A percentile compares a stretch with the other conserved stretches of the same genome.
Evolutionary conservation across 2,113 vertebrate species (phyloP).

Genomic region (Miniopterus natalensis): DNA sequence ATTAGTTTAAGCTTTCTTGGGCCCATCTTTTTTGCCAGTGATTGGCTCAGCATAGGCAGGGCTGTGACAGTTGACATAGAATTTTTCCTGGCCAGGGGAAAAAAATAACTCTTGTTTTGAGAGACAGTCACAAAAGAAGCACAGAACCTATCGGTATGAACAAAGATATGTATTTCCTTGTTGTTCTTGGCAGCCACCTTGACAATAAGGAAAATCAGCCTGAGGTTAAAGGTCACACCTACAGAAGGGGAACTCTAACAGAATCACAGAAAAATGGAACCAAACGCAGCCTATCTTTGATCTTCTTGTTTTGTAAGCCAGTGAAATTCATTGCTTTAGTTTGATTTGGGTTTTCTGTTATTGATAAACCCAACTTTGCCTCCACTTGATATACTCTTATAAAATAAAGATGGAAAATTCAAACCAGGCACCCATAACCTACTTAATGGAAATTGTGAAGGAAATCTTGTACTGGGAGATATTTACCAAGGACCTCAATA

Average conservation of each 20-base stretch:
- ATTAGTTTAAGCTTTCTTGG: background rate
- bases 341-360: constrained; percentile 15
- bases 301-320: constrained; percentile 1
- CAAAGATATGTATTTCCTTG: constrained; percentile 22
- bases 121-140: background rate
- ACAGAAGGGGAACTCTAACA: background rate
- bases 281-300: background rate
- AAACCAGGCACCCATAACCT: background rate
- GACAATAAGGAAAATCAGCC: background rate
- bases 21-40: background rate
- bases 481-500: background rate
- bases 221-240: background rate
- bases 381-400: background rate
- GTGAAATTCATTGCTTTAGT: background rate
- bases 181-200: background rate
- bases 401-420: constrained; percentile 44
- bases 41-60: background rate
- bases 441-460: constrained; percentile 28
- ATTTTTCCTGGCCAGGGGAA: background rate
- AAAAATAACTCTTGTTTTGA: background rate
- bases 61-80: background rate
- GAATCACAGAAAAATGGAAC: constrained; percentile 7
- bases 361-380: background rate
- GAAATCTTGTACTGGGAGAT: background rate
- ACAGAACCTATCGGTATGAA: background rate